These are phyloP conservation scores for Oryzias curvinotus DNA, from an alignment of 2,113 vertebrate genomes.

Conservation along the genomic window DNA sequence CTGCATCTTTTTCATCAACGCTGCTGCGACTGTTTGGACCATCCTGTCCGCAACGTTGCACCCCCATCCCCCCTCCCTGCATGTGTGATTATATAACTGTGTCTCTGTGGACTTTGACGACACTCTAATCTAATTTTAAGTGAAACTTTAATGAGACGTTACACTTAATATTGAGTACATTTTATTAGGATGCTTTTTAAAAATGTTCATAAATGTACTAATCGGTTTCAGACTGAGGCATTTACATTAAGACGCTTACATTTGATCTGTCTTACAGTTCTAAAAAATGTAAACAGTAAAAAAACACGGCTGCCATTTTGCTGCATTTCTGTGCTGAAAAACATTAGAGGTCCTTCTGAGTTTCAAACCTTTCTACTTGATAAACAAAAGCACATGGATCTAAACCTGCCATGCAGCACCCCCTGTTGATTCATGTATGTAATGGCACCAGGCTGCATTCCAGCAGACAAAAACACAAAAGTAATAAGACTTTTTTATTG, in stretches of 20 bases:
- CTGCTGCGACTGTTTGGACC: slow-evolving; percentile 36
- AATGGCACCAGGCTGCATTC: slow-evolving; percentile 26
- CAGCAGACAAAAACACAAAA: neutral
- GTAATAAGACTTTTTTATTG: neutral
- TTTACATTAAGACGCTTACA: too few relatives aligned
- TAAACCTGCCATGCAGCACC: slow-evolving; percentile 46
- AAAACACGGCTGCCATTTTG: slow-evolving; percentile 62
- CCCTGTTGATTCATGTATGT: slow-evolving; percentile 6
- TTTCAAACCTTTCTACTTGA: slow-evolving; percentile 23
- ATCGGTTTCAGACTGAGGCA: too few relatives aligned
- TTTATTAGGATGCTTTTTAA: too few relatives aligned
- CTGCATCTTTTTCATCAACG: slow-evolving; percentile 29
- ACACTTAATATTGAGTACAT: too few relatives aligned
- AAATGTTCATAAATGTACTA: too few relatives aligned
- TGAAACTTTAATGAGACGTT: neutral
- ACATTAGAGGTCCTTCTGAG: slow-evolving; percentile 46
- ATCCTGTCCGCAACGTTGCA: slow-evolving; percentile 14
- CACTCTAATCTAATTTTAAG: slow-evolving; percentile 60
- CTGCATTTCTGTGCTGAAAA: slow-evolving; percentile 33
- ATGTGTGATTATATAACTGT: slow-evolving; percentile 66
- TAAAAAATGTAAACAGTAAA: slow-evolving; percentile 7
- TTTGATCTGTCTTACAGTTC: neutral
- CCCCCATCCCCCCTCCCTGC: neutral
- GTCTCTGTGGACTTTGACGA: slow-evolving; percentile 59
- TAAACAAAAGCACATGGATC: slow-evolving; percentile 26